phyloP scores from a whole-genome alignment of 1,140 invertebrate species.

The Sipha flava region DNA sequence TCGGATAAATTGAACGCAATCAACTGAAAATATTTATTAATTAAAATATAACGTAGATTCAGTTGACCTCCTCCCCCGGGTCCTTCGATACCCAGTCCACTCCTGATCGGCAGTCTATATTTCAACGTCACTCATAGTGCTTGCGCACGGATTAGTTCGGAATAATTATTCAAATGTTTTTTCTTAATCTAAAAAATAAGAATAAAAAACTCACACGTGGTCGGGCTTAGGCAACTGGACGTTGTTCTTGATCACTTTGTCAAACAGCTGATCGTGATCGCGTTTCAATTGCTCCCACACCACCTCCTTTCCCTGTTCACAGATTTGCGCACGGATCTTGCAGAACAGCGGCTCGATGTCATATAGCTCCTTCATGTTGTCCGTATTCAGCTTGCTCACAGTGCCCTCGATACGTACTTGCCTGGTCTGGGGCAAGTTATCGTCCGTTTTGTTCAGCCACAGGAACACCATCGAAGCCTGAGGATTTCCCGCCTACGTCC shows the following conservation, averaged over 20 bases:
- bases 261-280: slow-evolving; percentile 42
- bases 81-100: too few species aligned
- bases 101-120: too few species aligned
- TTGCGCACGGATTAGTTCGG: too few species aligned
- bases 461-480: slow-evolving; percentile 48
- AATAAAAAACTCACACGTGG: slow-evolving; percentile 46
- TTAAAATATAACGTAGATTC: too few species aligned
- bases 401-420: slow-evolving; percentile 46
- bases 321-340: slow-evolving; percentile 46
- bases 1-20: too few species aligned
- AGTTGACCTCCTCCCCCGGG: too few species aligned
- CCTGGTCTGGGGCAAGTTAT: slow-evolving; percentile 2
- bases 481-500: slow-evolving; percentile 44
- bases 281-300: slow-evolving; percentile 45
- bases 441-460: slow-evolving; percentile 39
- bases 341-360: slow-evolving; percentile 45
- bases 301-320: slow-evolving; percentile 44
- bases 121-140: too few species aligned
- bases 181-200: too few species aligned
- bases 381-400: slow-evolving; percentile 40
- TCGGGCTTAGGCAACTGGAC: slow-evolving; percentile 43
- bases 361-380: slow-evolving; percentile 44
- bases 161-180: too few species aligned
- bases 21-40: too few species aligned
- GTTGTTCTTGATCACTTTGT: slow-evolving; percentile 38